Evolutionary conservation across 2,797 vertebrate species (phyloP).

Genomic region (Fratercula arctica): DNA sequence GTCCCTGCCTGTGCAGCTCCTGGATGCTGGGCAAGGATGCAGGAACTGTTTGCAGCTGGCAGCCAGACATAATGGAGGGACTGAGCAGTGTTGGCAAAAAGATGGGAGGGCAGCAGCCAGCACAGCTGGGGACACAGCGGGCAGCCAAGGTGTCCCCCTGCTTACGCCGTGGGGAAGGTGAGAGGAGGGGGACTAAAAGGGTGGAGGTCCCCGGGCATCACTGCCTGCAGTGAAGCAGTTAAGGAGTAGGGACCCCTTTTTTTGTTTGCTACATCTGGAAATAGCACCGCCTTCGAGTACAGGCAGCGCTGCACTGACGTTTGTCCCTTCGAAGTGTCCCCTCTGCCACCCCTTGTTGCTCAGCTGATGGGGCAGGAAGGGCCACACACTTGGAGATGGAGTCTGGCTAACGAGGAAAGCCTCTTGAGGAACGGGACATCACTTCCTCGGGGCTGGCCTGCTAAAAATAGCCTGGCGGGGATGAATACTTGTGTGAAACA

Average conservation of each 20-base stretch:
- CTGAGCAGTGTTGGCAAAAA: neutral
- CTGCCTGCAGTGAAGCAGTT: neutral
- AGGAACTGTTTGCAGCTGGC: neutral
- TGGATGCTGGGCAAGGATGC: neutral
- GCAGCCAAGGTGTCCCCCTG: accelerated
- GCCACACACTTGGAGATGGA: neutral
- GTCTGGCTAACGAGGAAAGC: neutral
- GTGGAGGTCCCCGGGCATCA: neutral
- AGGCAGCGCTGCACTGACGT: neutral
- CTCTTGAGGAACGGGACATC: neutral
- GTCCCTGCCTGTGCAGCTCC: neutral
- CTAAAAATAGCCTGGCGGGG: neutral
- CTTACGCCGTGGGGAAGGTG: neutral
- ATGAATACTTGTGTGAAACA: slow-evolving; percentile 42
- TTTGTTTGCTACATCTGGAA: neutral
- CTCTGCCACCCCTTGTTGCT: neutral
- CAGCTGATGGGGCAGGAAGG: neutral
- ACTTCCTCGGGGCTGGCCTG: neutral
- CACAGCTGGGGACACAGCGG: neutral
- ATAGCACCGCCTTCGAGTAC: neutral
- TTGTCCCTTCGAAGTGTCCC: neutral
- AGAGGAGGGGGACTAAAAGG: neutral
- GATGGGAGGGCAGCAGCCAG: neutral
- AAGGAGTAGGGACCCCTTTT: neutral
- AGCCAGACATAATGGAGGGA: neutral